phyloP scores from a whole-genome alignment of 1,140 invertebrate genomes.

The Bombus confusus region DNA sequence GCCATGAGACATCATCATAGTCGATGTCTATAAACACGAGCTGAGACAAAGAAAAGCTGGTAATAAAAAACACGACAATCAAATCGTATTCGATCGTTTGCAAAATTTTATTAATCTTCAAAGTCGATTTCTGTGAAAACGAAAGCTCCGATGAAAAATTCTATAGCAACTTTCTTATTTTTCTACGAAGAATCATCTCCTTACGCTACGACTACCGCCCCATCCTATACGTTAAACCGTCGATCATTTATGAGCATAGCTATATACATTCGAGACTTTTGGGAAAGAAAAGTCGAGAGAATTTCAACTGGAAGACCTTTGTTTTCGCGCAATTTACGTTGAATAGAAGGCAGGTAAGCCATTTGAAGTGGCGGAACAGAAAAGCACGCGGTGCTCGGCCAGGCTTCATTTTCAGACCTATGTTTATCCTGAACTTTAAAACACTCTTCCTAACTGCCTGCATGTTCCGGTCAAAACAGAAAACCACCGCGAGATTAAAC shows the following conservation, averaged over 20 bases:
- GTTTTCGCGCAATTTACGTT: not conserved
- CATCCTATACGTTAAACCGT: not conserved
- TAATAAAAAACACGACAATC: no score
- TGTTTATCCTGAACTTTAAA: constrained; percentile 8
- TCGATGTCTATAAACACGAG: no score
- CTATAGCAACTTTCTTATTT: no score
- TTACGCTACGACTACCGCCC: no score
- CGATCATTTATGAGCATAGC: not conserved
- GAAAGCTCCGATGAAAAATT: no score
- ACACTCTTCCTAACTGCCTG: not conserved
- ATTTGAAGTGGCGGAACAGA: constrained; percentile 15
- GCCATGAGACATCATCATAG: no score
- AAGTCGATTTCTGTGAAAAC: no score
- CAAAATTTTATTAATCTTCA: no score
- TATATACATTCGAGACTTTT: not conserved
- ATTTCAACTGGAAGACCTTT: not conserved
- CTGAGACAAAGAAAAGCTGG: no score
- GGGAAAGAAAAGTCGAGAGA: not conserved
- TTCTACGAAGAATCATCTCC: no score
- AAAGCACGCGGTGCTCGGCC: not conserved
- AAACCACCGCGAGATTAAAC: not conserved
- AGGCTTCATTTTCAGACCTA: not conserved
- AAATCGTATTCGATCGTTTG: no score
- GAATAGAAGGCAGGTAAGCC: not conserved
- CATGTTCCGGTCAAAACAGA: not conserved